Evolutionary conservation across 2,888 invertebrate genomes (phyloP), one percentile per base, ranked within the genome.

Genomic region (Stratiomys singularior): DNA sequence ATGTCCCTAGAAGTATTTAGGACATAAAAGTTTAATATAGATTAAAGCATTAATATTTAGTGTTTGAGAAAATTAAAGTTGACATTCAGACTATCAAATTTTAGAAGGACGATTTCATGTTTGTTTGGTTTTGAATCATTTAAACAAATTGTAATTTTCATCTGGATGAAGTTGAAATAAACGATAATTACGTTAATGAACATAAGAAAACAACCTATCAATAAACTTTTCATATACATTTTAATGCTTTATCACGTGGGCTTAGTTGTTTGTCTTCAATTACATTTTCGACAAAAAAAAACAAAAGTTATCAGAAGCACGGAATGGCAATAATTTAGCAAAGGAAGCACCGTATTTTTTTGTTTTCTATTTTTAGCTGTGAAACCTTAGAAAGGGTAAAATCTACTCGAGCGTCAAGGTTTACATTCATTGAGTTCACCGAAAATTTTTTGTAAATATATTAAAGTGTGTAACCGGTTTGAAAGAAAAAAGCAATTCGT

Each of bases 181-280:
- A 28, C 11, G 15, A 27, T 11, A 64, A 64, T 28, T 28, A 30
- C 28, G 4, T 23, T 11, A 64, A 15, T 11, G 28, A 64, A 64
- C 27, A 60, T 21, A 9, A 52, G 15, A 60, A 60, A 60, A 23
- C 9, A 37, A 37, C 9, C 37, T 37, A 37, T 37, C 37, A 37
- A 9, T 9, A 9, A 37, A 23, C 11, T 60, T 60, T 4, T 60
- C 4, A 60, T 60, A 64, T 28, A 28, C 30, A 64, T 30, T 64
- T 30, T 47, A 23, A 23, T 69, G 1, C 25, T 30, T 47, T 25
- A 69, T 69, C 69, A 69, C 69, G 69, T 69, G 69, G 69, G 69
- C 25, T 46, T 23, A 44, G 47, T 47, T 47, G 46, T 69, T 69
- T 60, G 46, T 25, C 69, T 46, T 69, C 30, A 21, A 69, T 47